Conservation (phyloP, 2,888 invertebrate genomes). For the Melikaiella ostensackeni region DNA sequence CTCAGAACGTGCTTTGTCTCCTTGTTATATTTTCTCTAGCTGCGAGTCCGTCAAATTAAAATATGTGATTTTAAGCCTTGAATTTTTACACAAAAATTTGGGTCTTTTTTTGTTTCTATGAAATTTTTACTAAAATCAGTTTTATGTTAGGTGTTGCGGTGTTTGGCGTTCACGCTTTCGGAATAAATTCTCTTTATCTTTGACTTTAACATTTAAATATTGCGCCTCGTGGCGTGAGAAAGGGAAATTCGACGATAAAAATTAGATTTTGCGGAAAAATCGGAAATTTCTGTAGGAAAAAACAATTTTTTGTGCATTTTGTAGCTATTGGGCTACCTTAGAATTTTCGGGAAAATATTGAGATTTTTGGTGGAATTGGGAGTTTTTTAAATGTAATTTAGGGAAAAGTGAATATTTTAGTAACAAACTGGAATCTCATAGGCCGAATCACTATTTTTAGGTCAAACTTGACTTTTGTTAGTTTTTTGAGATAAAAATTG, state of each 20-base stretch:
- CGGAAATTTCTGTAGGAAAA: neutral
- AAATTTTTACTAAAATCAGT: neutral
- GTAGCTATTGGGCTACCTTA: neutral
- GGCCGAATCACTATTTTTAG: no score
- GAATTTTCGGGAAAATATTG: neutral
- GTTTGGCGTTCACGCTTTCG: neutral
- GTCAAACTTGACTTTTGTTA: no score
- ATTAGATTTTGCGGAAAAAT: neutral
- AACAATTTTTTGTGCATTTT: neutral
- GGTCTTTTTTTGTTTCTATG: neutral
- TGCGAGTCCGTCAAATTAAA: neutral
- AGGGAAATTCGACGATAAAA: neutral
- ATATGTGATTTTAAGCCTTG: neutral
- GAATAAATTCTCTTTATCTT: neutral
- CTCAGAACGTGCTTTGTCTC: constrained; percentile 1
- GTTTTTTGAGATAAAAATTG: no score
- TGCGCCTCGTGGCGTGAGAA: neutral
- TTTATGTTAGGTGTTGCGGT: neutral
- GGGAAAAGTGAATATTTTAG: neutral
- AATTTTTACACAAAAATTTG: neutral
- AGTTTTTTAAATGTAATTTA: neutral
- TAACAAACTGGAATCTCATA: neutral
- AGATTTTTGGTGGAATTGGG: neutral
- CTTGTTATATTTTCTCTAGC: neutral
- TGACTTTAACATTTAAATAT: no score